Percentiles rank a stretch among this genome's conserved stretches.
Evolutionary conservation across 1,140 invertebrate species (phyloP).

Genomic region (Diabrotica virgifera): DNA sequence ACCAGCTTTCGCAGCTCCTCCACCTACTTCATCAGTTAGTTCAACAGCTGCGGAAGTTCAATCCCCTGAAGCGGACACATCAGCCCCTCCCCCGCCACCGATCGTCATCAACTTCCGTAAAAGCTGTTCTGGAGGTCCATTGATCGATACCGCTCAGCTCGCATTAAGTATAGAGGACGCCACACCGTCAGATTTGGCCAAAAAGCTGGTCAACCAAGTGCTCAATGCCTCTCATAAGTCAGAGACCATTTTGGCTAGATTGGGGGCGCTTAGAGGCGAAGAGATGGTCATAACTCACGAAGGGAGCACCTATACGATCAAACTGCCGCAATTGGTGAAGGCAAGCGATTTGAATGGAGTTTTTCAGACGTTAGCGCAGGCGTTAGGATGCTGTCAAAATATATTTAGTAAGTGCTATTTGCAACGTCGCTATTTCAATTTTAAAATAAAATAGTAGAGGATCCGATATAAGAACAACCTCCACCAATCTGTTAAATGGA

Average conservation of each 20-base stretch:
- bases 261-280: slow-evolving; percentile 42
- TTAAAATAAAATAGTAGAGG: not conserved
- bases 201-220: slow-evolving; percentile 41
- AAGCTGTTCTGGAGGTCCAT: slow-evolving; percentile 51
- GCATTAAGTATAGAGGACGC: slow-evolving; percentile 49
- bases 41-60: slow-evolving; percentile 37
- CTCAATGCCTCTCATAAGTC: slow-evolving; percentile 40
- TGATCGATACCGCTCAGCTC: slow-evolving; percentile 49
- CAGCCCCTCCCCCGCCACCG: slow-evolving; percentile 50
- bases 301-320: slow-evolving; percentile 43
- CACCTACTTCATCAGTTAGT: slow-evolving; percentile 30
- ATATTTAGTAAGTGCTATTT: slow-evolving; percentile 42
- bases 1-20: slow-evolving; percentile 36
- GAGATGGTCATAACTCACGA: slow-evolving; percentile 42
- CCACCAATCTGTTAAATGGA: too few species aligned
- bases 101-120: slow-evolving; percentile 48
- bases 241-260: slow-evolving; percentile 39
- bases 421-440: not conserved
- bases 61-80: slow-evolving; percentile 48
- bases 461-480: too few species aligned
- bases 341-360: slow-evolving; percentile 37
- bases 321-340: slow-evolving; percentile 39
- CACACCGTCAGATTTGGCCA: slow-evolving; percentile 46
- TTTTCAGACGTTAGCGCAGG: slow-evolving; percentile 35
- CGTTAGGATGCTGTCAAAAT: slow-evolving; percentile 43